These are phyloP conservation scores for Siniperca scherzeri DNA, from an alignment of 2,797 vertebrate species.

Conservation along the genomic window DNA sequence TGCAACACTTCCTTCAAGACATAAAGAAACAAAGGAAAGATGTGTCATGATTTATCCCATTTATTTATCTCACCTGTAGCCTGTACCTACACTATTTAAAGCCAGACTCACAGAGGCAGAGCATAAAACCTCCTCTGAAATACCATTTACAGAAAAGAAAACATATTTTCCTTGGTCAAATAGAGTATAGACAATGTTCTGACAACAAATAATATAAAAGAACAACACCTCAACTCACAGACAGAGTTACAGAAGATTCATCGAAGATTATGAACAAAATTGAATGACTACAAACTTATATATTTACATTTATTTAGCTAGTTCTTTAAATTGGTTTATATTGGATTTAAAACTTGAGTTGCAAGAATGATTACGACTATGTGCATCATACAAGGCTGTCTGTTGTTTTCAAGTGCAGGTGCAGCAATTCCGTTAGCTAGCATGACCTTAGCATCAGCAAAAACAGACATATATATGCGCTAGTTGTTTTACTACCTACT, in stretches of 20 bases:
- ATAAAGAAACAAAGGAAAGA: not conserved
- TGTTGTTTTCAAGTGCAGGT: slow-evolving; percentile 53
- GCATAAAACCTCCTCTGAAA: not conserved
- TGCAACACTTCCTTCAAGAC: slow-evolving; percentile 59
- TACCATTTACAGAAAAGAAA: not conserved
- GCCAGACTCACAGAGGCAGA: not conserved
- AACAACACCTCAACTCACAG: not conserved
- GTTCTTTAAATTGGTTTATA: not conserved
- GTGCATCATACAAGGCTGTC: slow-evolving; percentile 15
- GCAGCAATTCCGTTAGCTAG: slow-evolving; percentile 75
- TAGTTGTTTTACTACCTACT: slow-evolving; percentile 34
- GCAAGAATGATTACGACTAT: not conserved
- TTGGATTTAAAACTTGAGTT: not conserved
- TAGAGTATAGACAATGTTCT: not conserved
- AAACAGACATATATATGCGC: slow-evolving; percentile 7
- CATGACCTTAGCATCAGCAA: slow-evolving; percentile 81
- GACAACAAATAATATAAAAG: not conserved
- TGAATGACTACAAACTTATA: not conserved
- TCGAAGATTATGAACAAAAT: not conserved
- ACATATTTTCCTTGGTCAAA: not conserved
- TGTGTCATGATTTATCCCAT: slow-evolving; percentile 3
- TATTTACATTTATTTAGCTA: not conserved
- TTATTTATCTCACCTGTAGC: slow-evolving; percentile 1
- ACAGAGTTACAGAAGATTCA: not conserved
- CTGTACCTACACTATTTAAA: not conserved